Base-by-base conservation (phyloP, 2,113 vertebrate genomes). In the Thamnophis sirtalis region DNA sequence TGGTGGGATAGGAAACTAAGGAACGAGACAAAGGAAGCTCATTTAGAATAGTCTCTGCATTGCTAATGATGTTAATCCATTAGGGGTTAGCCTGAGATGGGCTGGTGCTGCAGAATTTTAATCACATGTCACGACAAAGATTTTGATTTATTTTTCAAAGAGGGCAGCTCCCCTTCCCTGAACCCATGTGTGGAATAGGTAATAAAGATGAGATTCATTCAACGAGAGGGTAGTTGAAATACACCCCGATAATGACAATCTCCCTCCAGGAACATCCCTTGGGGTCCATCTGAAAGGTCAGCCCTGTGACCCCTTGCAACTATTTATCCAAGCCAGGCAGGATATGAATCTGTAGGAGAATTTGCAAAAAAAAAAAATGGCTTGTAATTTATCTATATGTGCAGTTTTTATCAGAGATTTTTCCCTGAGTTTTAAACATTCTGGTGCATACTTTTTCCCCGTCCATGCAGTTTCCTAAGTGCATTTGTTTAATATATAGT, bases 11-110 rank as follows among this genome's bases (percentile, higher is more conserved):
- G 19, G 24, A 91, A 73, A 73, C 13, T 22, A 55, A 55, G n/a
- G 21, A 9, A 21, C 10, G 49, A 87, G 60, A 43, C 49, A 28
- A 73, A 73, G 24, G 24, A 68, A 28, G 55, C 49, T 85, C 19
- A 24, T 85, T 28, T 93, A 88, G 86, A 90, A 84, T 13, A 33
- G 1, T 1, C 90, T 88, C 48, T 0, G 9, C 49, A n/a, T 68
- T 4, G 1, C 91, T 91, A 93, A 88, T 89, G 91, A 86, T 92
- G 89, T 89, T 91, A 54, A 17, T 68, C n/a, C 11, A 33, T 26
- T 3, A 21, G 91, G 87, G 68, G 24, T 24, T 56, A 56, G 88
- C 89, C 91, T 10, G 0, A 84, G 84, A 56, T 85, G 56, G 0
- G 5, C 50, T 58, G 5, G 22, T 0, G n/a, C 63, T 93, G 49